Percentiles rank a stretch among this genome's conserved stretches.
Conservation (phyloP, 1,140 invertebrate species). For the Ganaspis sp. region DNA sequence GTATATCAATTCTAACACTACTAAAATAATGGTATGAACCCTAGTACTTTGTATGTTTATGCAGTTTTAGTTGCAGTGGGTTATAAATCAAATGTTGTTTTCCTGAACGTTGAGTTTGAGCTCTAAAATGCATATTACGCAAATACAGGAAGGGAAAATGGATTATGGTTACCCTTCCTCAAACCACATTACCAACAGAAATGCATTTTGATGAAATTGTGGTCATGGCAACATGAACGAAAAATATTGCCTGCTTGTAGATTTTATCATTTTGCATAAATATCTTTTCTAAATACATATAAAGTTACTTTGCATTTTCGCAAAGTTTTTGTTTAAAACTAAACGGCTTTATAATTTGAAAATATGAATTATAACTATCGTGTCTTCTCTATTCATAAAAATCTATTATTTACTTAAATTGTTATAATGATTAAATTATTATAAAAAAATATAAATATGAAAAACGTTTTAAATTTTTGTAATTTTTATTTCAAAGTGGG, state of each 20-base stretch:
- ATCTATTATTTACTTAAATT: too few relatives aligned
- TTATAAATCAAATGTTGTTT: conserved; percentile 22
- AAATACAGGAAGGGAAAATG: conserved; percentile 26
- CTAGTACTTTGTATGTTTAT: neutral
- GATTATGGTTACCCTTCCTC: conserved; percentile 24
- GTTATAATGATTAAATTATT: too few relatives aligned
- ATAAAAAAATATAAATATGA: too few relatives aligned
- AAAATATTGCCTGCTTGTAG: neutral
- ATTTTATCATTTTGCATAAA: neutral
- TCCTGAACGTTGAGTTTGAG: conserved; percentile 13
- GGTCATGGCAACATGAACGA: conserved; percentile 11
- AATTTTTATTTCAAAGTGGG: neutral
- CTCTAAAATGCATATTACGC: conserved; percentile 25
- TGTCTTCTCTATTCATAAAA: too few relatives aligned
- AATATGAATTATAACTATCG: too few relatives aligned
- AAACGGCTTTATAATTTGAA: too few relatives aligned
- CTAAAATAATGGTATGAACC: neutral
- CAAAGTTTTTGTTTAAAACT: too few relatives aligned
- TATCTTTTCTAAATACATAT: neutral
- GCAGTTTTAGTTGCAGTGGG: neutral
- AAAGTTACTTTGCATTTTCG: too few relatives aligned
- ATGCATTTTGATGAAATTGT: conserved; percentile 24
- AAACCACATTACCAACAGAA: conserved; percentile 26
- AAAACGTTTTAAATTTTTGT: too few relatives aligned
- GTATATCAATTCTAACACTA: conserved; percentile 1